phyloP scores from a whole-genome alignment of 2,113 vertebrate genomes.

The Aegithalos caudatus region DNA sequence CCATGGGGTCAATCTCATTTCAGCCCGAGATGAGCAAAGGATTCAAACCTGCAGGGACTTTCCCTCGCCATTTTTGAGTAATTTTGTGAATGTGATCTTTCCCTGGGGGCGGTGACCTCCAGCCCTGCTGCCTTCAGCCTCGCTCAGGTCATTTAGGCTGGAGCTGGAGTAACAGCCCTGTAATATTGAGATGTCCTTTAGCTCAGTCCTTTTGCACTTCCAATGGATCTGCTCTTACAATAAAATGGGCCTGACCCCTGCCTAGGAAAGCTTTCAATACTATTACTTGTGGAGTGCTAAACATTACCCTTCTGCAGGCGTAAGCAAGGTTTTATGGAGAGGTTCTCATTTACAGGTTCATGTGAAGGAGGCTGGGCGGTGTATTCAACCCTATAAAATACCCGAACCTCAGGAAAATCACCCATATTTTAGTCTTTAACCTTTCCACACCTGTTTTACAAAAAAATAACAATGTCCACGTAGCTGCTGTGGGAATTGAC shows the following conservation, averaged over 20 bases:
- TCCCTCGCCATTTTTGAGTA: not conserved
- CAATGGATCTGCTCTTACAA: not conserved
- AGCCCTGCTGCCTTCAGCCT: not conserved
- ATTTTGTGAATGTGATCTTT: not conserved
- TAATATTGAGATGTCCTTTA: not conserved
- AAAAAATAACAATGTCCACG: not conserved
- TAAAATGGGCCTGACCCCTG: conserved; percentile 4
- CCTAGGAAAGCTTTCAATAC: conserved; percentile 10
- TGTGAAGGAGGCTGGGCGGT: not conserved
- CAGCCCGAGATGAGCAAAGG: not conserved
- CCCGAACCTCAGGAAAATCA: not conserved
- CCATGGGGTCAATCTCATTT: not conserved
- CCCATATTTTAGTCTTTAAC: not conserved
- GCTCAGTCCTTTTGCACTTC: not conserved
- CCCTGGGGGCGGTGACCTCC: not conserved
- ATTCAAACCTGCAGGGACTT: not conserved
- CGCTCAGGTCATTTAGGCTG: not conserved
- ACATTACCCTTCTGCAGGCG: not conserved
- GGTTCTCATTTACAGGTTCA: not conserved
- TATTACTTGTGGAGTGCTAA: not conserved
- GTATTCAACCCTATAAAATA: not conserved
- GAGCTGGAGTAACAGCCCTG: not conserved
- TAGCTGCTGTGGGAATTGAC: not conserved
- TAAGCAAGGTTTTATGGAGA: conserved; percentile 19
- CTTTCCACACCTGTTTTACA: not conserved